phyloP scores from a whole-genome alignment of 2,888 invertebrate genomes.

The Lasius platythorax region DNA sequence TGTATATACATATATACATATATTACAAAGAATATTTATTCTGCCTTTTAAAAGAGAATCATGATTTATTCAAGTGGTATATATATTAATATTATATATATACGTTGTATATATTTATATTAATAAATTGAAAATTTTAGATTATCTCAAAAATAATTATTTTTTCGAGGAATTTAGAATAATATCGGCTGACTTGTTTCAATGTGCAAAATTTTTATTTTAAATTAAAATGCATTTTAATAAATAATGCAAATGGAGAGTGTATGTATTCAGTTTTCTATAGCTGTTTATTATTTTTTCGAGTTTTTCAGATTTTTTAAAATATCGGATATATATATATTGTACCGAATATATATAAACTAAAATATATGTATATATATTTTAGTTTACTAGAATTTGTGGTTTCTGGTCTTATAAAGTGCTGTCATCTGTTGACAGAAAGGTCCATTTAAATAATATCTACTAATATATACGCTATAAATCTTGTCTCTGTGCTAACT shows the following conservation, averaged over 20 bases:
- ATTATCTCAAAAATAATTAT: neutral
- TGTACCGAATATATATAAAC: neutral
- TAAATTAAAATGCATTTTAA: neutral
- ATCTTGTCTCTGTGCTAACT: neutral
- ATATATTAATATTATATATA: neutral
- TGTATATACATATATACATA: too few species aligned
- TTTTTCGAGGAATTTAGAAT: neutral
- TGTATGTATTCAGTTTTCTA: neutral
- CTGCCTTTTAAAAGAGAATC: neutral
- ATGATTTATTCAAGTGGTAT: neutral
- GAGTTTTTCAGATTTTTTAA: neutral
- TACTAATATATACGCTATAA: conserved; percentile 33
- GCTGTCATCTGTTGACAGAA: conserved; percentile 50
- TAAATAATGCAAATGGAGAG: neutral
- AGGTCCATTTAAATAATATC: conserved; percentile 25
- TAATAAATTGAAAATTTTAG: neutral
- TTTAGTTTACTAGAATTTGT: neutral
- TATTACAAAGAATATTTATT: too few species aligned
- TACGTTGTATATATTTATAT: neutral
- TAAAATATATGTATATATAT: neutral
- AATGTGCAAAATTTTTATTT: neutral
- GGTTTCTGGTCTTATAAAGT: conserved; percentile 34
- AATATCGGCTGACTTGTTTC: neutral
- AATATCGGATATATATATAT: neutral
- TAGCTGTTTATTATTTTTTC: neutral